Evolutionary conservation across 2,113 vertebrate genomes (phyloP).

Genomic region (Callithrix jacchus): DNA sequence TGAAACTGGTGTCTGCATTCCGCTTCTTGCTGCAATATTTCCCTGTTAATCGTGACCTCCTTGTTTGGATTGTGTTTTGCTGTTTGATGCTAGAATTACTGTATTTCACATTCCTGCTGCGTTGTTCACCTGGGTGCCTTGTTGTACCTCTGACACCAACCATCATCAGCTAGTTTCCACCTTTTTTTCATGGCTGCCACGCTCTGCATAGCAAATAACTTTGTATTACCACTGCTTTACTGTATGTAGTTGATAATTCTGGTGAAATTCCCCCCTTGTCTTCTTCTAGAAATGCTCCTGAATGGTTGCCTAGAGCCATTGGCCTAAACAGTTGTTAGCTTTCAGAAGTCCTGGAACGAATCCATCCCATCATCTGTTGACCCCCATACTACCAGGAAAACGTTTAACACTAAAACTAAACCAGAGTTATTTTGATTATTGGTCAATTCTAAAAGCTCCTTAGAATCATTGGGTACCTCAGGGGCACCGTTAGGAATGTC

Average conservation of each 20-base stretch:
- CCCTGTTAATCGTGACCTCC: neutral
- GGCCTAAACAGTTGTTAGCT: neutral
- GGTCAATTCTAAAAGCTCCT: conserved; percentile 17
- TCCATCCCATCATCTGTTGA: neutral
- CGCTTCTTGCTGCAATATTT: neutral
- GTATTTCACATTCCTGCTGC: neutral
- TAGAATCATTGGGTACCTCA: neutral
- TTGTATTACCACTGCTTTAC: neutral
- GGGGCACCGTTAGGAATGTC: neutral
- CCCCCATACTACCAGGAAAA: neutral
- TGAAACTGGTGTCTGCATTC: neutral
- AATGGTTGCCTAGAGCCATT: neutral
- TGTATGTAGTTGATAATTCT: neutral
- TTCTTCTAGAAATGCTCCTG: neutral
- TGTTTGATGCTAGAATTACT: neutral
- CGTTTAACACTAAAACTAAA: neutral
- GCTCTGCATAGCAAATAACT: neutral
- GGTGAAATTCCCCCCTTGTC: neutral
- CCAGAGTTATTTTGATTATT: neutral
- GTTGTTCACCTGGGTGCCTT: neutral
- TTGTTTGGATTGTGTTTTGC: neutral
- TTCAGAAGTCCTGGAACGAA: neutral
- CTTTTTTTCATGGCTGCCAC: neutral
- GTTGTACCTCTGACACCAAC: neutral
- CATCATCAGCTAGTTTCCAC: neutral